phyloP scores from a whole-genome alignment of 2,888 invertebrate genomes.

The Tenodera sinensis region DNA sequence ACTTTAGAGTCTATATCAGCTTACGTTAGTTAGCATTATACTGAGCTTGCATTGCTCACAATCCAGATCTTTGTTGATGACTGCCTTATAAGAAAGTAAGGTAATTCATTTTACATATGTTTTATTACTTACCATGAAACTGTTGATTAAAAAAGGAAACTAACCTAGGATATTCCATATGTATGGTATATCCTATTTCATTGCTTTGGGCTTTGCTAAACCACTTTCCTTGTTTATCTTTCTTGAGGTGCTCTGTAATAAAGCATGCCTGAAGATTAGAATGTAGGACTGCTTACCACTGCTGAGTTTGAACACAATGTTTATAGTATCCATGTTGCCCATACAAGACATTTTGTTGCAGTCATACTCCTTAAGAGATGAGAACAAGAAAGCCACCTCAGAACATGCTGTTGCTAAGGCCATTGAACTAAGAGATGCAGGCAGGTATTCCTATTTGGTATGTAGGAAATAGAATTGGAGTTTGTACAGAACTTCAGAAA shows the following conservation, averaged over 20 bases:
- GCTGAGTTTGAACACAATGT: neutral
- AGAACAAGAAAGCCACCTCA: neutral
- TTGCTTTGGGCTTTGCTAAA: neutral
- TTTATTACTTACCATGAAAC: too few species aligned
- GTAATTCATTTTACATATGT: too few species aligned
- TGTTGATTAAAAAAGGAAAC: too few species aligned
- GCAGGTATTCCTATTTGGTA: neutral
- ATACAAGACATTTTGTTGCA: neutral
- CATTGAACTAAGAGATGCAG: constrained; percentile 13
- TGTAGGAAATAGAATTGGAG: neutral
- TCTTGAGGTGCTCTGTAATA: neutral
- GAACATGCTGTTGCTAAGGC: constrained; percentile 16
- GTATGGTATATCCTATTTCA: neutral
- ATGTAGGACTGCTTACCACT: neutral
- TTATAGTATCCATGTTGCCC: neutral
- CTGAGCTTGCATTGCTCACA: too few species aligned
- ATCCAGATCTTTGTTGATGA: too few species aligned
- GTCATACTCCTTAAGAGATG: constrained; percentile 6
- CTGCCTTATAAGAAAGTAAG: too few species aligned
- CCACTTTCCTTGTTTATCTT: neutral
- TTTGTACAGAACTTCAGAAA: too few species aligned
- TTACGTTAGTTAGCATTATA: too few species aligned
- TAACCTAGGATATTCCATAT: too few species aligned
- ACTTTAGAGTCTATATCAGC: too few species aligned
- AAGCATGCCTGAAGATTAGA: neutral